Base-by-base conservation (phyloP, 2,113 vertebrate species). In the Meleagris gallopavo region DNA sequence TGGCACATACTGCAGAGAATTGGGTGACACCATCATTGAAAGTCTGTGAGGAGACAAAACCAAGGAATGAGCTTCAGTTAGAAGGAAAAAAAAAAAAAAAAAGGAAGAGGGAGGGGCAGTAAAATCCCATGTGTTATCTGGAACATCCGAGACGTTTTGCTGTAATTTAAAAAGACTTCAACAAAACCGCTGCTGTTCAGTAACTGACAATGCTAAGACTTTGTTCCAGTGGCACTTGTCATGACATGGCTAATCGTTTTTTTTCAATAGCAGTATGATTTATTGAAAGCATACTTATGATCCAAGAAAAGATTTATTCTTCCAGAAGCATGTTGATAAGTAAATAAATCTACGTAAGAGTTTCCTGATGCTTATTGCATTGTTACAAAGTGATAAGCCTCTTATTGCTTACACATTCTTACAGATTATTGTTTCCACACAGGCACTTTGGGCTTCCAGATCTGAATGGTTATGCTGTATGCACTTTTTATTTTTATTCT, bases 191-290 rank as follows among this genome's bases (percentile, higher is more conserved):
- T 87, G 27, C 15, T 85, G 30, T 50, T 70, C 72, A n/a, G 40
- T 54, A 29, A 64, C 11, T 60, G 41, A 10, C 29, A 34, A 34
- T 2, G 1, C 41, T 66, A 74, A 61, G 52, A 15, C 34, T 65
- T 91, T 3, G 1, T 70, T 84, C 61, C 45, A 45, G 36, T 64
- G 50, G 50, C 29, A 45, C 60, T 89, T 6, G 0, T 0, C 0
- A 20, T 82, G 74, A 76, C 74, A 34, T 61, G 69, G 27, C 45
- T 91, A 70, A 96, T n/a, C 74, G 50, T 8, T 73, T 65, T 74
- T 93, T 92, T 83, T 66, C 74, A 87, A n/a, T 16, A 80, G 50
- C 41, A 80, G 24, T 25, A 29, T 24, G 36, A 85, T 77, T 88
- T 83, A 89, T 89, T 91, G 70, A 85, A 88, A 85, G 20, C 11